A percentile compares a stretch with the other conserved stretches of the same genome.
phyloP scores from a whole-genome alignment of 2,113 vertebrate genomes.

The Callochromis pleurospilus region DNA sequence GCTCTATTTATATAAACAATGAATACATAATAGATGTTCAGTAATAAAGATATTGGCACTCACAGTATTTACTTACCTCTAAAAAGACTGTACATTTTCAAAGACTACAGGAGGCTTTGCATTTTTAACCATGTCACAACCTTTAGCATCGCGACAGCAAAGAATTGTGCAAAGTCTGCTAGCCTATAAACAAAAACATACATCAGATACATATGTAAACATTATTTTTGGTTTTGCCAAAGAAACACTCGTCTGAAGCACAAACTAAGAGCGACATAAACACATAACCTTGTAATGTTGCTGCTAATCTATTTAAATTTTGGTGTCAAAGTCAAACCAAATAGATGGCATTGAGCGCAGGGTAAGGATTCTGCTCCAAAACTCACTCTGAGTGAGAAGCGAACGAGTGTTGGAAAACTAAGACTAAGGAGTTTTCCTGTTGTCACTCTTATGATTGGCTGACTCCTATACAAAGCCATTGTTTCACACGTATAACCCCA shows the following conservation, averaged over 20 bases:
- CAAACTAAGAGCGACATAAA: not conserved
- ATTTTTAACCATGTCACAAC: slow-evolving; percentile 33
- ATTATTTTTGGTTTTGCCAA: not conserved
- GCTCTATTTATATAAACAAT: slow-evolving; percentile 52
- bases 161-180: slow-evolving; percentile 51
- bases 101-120: slow-evolving; percentile 18
- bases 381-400: not conserved
- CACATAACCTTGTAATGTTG: not conserved
- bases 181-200: not conserved
- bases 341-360: not conserved
- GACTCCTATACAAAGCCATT: not conserved
- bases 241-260: slow-evolving; percentile 1
- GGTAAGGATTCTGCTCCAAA: not conserved
- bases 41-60: slow-evolving; percentile 59
- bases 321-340: not conserved
- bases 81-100: slow-evolving; percentile 51
- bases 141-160: slow-evolving; percentile 23
- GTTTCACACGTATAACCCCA: not conserved
- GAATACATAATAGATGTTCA: slow-evolving; percentile 52
- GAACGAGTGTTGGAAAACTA: not conserved
- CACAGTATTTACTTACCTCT: slow-evolving; percentile 68
- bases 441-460: not conserved
- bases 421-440: not conserved
- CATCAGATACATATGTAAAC: slow-evolving; percentile 40
- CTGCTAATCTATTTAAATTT: not conserved